phyloP scores from a whole-genome alignment of 2,797 vertebrate species.

The Manis javanica region DNA sequence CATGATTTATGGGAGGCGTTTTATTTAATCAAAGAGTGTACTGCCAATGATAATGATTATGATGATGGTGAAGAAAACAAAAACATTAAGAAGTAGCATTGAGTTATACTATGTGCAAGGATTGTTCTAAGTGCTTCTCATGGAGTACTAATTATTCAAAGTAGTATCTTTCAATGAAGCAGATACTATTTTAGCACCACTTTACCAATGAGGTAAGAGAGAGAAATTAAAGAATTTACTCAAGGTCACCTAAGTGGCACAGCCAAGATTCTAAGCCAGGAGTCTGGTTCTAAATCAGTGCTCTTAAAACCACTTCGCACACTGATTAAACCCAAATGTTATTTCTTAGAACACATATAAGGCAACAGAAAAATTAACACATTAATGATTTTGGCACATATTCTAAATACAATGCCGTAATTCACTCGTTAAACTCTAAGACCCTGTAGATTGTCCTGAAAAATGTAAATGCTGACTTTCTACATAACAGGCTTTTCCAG shows the following conservation, averaged over 20 bases:
- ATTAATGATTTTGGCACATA: not conserved
- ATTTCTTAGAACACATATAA: not conserved
- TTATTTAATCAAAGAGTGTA: constrained; percentile 38
- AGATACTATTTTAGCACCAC: not conserved
- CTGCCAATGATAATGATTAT: not conserved
- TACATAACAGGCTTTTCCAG: not conserved
- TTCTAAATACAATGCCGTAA: not conserved
- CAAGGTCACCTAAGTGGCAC: not conserved
- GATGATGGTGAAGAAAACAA: not conserved
- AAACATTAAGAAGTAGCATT: not conserved
- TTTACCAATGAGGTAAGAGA: not conserved
- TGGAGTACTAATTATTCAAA: not conserved
- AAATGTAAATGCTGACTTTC: not conserved
- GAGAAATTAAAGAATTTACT: constrained; percentile 6
- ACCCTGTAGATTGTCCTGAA: not conserved
- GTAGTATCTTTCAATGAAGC: not conserved
- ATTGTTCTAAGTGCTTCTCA: not conserved
- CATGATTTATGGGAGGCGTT: constrained; percentile 41
- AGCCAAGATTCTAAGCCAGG: not conserved
- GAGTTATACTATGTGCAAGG: not conserved
- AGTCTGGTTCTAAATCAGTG: not conserved
- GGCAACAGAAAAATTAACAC: not conserved
- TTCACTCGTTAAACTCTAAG: constrained; percentile 21
- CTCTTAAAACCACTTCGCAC: not conserved
- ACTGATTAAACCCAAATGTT: not conserved